Base-by-base conservation (phyloP, 2,797 vertebrate genomes). In the Phrynocephalus guinanensis region DNA sequence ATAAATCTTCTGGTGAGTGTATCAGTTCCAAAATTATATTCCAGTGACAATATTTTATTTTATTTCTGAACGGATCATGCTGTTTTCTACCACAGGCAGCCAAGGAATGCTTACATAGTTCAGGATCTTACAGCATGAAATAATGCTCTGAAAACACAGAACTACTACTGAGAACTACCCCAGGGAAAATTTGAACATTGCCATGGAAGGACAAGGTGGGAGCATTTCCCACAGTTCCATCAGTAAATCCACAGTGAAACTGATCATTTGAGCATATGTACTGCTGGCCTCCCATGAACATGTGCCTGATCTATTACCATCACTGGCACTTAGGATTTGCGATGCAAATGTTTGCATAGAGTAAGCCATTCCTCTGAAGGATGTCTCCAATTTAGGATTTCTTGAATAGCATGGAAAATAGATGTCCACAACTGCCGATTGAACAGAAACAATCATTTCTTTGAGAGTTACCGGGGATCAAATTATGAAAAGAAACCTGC, bases 91-190 rank as follows among this genome's bases (percentile, higher is more conserved):
- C 48, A 76, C 56, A 85, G 83, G 78, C 70, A 88, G 60, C 68
- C 44, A 66, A 85, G 52, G 76, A 81, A 81, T 75, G 83, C 83
- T 85, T 73, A 44, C 70, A 84, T 75, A 81, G 77, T 75, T 80
- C 78, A 85, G 60, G 70, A 80, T 75, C 70, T 76, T 85, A 85
- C 78, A 81, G 87, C 83, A 85, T 81, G 83, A 88, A 84, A 81
- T 85, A 88, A 88, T 88, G 83, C 71, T 88, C 72, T 85, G 87
- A 85, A 88, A 88, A 80, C 44, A 88, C 84, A 88, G 87, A 72
- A 67, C 38, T 20, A 75, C 70, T 88, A 83, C 78, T 80, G 83
- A 80, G 83, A 85, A 75, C 70, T 52, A 81, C 56, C 83, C 81
- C 87, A 75, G 79, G 77, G 83, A 70, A 38, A 11, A 56, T 66